These are phyloP conservation scores for Ivindomyrus marchei DNA, from an alignment of 2,113 vertebrate species.

Conservation along the genomic window DNA sequence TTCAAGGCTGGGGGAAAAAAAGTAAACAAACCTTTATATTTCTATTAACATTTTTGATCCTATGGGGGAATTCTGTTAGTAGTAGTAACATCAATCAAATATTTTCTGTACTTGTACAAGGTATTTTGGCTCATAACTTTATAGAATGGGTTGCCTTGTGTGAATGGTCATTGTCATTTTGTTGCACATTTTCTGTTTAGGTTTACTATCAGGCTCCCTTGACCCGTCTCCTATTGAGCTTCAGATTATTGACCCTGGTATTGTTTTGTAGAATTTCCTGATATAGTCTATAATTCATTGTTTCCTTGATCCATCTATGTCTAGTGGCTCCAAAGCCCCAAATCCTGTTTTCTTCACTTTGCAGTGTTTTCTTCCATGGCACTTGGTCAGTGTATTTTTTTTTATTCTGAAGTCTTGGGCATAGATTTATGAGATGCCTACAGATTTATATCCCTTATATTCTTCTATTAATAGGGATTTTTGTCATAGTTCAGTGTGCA, in stretches of 20 bases:
- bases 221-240: background rate
- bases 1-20: background rate
- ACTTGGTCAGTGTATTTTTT: background rate
- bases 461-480: background rate
- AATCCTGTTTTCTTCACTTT: background rate
- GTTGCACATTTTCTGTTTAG: background rate
- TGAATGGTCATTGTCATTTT: background rate
- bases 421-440: background rate
- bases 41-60: background rate
- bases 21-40: background rate
- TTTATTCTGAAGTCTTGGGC: background rate
- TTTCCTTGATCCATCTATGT: background rate
- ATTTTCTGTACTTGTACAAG: too few species aligned
- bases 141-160: background rate
- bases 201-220: background rate
- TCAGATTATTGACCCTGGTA: background rate
- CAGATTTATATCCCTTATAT: background rate
- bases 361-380: background rate
- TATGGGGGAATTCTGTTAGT: background rate
- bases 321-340: background rate
- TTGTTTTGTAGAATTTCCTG: background rate
- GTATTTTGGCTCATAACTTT: background rate
- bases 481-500: background rate
- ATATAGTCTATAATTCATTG: background rate
- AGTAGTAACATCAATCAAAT: background rate